phyloP scores from a whole-genome alignment of 2,888 invertebrate genomes.

The Julus scandinavius region DNA sequence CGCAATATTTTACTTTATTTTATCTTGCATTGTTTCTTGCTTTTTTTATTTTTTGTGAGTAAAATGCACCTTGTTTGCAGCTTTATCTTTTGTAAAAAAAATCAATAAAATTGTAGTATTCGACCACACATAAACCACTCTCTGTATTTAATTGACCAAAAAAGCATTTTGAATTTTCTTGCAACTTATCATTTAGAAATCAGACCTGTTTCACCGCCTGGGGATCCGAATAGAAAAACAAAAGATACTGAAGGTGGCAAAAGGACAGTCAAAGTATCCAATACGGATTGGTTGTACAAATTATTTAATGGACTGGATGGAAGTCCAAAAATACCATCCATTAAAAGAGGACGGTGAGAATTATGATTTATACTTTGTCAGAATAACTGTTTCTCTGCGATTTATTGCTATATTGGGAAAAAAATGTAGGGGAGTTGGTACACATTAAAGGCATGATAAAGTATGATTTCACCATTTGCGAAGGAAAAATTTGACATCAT shows the following conservation, averaged over 20 bases:
- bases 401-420: slow-evolving; percentile 14
- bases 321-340: slow-evolving; percentile 61
- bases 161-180: slow-evolving; percentile 8
- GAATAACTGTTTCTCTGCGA: background rate
- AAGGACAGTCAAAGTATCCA: slow-evolving; percentile 65
- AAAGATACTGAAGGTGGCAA: slow-evolving; percentile 6
- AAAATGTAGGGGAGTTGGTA: background rate
- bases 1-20: background rate
- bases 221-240: background rate
- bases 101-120: background rate
- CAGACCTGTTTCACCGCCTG: slow-evolving; percentile 19
- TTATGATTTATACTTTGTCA: background rate
- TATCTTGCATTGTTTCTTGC: background rate
- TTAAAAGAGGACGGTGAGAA: slow-evolving; percentile 63
- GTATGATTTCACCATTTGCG: background rate
- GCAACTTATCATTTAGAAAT: slow-evolving; percentile 5
- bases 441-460: background rate
- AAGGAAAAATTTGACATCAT: background rate
- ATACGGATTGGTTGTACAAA: slow-evolving; percentile 69
- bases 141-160: slow-evolving; percentile 17
- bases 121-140: background rate
- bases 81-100: slow-evolving; percentile 29
- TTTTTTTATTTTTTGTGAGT: background rate
- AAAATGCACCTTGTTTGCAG: background rate
- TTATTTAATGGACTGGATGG: slow-evolving; percentile 68